Percentiles rank a stretch among this genome's conserved stretches.
These are phyloP conservation scores for Chloroclystis v-ata DNA, from an alignment of 2,888 invertebrate genomes.

Conservation along the genomic window DNA sequence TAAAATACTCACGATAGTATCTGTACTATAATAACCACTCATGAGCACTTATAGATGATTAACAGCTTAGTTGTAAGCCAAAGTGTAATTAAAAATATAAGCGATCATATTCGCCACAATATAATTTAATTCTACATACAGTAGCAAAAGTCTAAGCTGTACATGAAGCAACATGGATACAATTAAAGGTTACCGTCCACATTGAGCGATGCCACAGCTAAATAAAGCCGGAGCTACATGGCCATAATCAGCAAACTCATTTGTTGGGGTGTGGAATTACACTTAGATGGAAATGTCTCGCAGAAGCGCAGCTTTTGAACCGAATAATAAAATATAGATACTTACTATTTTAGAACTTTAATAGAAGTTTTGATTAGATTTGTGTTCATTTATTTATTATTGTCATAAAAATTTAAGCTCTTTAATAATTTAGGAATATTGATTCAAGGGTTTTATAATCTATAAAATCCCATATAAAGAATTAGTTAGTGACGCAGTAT, in stretches of 20 bases:
- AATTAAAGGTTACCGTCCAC: conserved; percentile 20
- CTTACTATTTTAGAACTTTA: neutral
- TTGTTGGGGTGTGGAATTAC: conserved; percentile 49
- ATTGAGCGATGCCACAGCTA: conserved; percentile 23
- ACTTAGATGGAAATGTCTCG: conserved; percentile 35
- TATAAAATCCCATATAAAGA: too few relatives aligned
- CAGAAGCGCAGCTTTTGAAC: conserved; percentile 7
- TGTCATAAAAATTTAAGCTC: too few relatives aligned
- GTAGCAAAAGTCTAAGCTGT: neutral
- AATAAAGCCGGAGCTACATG: conserved; percentile 46
- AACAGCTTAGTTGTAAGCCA: too few relatives aligned
- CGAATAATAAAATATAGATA: neutral
- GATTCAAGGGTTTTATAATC: too few relatives aligned
- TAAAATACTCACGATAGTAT: too few relatives aligned
- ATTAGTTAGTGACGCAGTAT: too few relatives aligned
- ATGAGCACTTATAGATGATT: too few relatives aligned
- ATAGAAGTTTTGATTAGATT: neutral
- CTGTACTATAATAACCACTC: too few relatives aligned
- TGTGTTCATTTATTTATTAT: too few relatives aligned
- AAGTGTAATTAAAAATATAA: too few relatives aligned
- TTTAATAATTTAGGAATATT: too few relatives aligned
- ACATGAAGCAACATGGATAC: neutral
- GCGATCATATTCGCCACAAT: neutral
- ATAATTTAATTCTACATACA: neutral
- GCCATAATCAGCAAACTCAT: conserved; percentile 67